Conservation (phyloP, 2,888 invertebrate species). For the Polyploca ridens region DNA sequence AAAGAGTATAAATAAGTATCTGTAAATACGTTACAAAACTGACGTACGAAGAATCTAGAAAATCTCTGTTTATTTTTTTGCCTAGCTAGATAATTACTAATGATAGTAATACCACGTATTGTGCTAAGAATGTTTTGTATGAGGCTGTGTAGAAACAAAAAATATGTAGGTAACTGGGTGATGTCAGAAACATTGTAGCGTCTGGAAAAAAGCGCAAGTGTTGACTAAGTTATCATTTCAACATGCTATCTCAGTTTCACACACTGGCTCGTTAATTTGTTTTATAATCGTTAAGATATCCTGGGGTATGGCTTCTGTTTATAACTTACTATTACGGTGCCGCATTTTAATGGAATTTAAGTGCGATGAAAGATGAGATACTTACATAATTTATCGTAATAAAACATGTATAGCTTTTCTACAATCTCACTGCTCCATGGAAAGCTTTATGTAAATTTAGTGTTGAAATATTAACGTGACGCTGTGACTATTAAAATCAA, state of each 20-base stretch:
- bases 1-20: too few species aligned
- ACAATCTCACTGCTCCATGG: too few species aligned
- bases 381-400: too few species aligned
- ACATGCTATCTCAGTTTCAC: not conserved
- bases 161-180: conserved; percentile 13
- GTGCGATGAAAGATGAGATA: too few species aligned
- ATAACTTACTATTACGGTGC: too few species aligned
- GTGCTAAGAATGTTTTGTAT: conserved; percentile 4
- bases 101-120: not conserved
- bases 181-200: conserved; percentile 11
- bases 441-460: too few species aligned
- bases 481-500: too few species aligned
- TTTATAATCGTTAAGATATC: not conserved
- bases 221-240: conserved; percentile 9
- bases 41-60: not conserved
- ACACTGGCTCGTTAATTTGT: not conserved
- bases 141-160: conserved; percentile 4
- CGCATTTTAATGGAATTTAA: not conserved
- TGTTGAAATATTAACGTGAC: too few species aligned
- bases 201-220: conserved; percentile 3
- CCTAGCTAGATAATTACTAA: not conserved
- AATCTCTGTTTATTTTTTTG: not conserved
- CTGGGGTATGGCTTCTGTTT: not conserved
- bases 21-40: not conserved
- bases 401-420: too few species aligned